Base-by-base conservation (phyloP, 2,888 invertebrate genomes). In the Thecocarcelia acutangulata region DNA sequence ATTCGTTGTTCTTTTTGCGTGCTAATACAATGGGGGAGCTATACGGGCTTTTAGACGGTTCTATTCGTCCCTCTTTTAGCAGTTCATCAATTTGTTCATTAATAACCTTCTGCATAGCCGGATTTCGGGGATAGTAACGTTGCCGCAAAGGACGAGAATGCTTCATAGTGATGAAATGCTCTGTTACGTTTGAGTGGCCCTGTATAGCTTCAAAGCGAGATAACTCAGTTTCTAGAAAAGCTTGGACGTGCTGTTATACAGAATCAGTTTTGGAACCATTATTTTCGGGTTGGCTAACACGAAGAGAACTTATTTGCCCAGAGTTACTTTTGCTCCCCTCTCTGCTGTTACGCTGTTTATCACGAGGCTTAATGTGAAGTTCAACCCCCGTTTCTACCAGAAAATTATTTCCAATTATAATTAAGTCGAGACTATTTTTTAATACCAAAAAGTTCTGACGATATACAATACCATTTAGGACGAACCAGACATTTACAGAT, bases 111-210 rank as follows among this genome's bases (percentile, higher is more conserved):
- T 78, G 66, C 72, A 78, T 58, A 3, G 72, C 72, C 1, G 66
- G 78, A 24, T 78, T 78, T n/a, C 61, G 24, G 0, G 63, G 72
- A 24, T 48, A 48, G 17, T 78, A 78, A 3, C 78, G 40, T 48
- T 70, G n/a, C n/a, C n/a, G n/a, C n/a, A n/a, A n/a, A n/a, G n/a
- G n/a, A n/a, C n/a, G n/a, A n/a, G n/a, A n/a, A 58, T 28, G 28
- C 6, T 28, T 28, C 28, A 28, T 28, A 6, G 3, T 28, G 28
- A 28, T 28, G 6, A 28, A 4, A 28, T 28, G 28, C 6, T 28
- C 28, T 28, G 28, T 28, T 28, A 46, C 11, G 21, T 73, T 3
- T 33, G n/a, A 28, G 12, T 40, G 9, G 44, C 59, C 19, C 9
- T 15, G 3, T 0, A 73, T 50, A 3, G 17, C 2, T 5, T 72